phyloP scores from a whole-genome alignment of 2,888 invertebrate species.

The Aphidoletes aphidimyza region DNA sequence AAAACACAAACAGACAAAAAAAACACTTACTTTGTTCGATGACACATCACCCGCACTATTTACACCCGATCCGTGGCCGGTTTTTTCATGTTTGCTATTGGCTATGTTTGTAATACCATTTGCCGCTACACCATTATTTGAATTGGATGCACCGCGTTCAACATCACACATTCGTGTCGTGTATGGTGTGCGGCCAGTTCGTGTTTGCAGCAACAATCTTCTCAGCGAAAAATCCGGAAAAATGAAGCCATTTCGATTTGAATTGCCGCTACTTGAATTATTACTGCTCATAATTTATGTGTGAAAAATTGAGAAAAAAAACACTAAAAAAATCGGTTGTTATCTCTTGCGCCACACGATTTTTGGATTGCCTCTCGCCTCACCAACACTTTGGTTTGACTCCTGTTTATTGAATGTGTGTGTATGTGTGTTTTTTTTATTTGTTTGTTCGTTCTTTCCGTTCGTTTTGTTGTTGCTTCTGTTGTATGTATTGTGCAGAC shows the following conservation, averaged over 20 bases:
- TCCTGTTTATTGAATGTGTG: too few species aligned
- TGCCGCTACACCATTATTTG: not conserved
- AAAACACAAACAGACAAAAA: not conserved
- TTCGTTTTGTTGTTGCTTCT: not conserved
- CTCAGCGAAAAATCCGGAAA: constrained; percentile 60
- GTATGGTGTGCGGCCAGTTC: constrained; percentile 59
- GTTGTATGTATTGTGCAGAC: not conserved
- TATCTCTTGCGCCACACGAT: not conserved
- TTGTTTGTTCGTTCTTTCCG: not conserved
- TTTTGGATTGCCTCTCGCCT: not conserved
- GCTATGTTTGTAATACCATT: not conserved
- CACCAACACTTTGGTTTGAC: not conserved
- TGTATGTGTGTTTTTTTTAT: not conserved
- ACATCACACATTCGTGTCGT: constrained; percentile 60
- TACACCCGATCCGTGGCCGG: not conserved
- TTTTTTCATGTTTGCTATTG: constrained; percentile 54
- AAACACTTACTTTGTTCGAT: constrained; percentile 24
- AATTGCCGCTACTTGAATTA: constrained; percentile 12
- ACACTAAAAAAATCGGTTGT: not conserved
- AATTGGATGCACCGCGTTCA: constrained; percentile 56
- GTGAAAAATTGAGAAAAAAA: not conserved
- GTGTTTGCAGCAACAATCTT: constrained; percentile 60
- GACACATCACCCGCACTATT: not conserved
- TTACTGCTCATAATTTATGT: constrained; percentile 51
- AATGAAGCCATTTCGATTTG: constrained; percentile 55